A percentile compares a stretch with the other conserved stretches of the same genome.
Evolutionary conservation across 1,140 invertebrate genomes (phyloP).

Genomic region (Drosophila asahinai): DNA sequence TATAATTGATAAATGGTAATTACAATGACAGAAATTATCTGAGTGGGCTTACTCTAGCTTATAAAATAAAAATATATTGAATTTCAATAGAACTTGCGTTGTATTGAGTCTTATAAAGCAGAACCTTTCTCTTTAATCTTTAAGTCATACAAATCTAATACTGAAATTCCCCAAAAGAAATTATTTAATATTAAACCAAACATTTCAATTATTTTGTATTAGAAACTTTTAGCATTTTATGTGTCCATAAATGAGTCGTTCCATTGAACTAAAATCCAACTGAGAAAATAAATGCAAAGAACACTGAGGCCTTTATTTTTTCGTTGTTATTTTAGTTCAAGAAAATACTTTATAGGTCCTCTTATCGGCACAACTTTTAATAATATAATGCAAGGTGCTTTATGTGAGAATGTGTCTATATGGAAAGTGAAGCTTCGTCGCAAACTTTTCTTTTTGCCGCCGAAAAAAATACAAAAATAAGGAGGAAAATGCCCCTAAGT

Average conservation of each 20-base stretch:
- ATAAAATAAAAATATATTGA: not conserved
- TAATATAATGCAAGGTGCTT: slow-evolving; percentile 62
- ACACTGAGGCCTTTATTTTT: not conserved
- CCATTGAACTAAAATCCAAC: too few species aligned
- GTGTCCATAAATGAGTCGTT: too few species aligned
- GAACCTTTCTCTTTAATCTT: too few species aligned
- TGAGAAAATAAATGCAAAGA: too few species aligned
- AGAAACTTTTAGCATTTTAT: too few species aligned
- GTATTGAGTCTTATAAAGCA: not conserved
- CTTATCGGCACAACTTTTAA: slow-evolving; percentile 63
- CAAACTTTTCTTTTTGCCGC: slow-evolving; percentile 16
- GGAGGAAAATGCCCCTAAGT: slow-evolving; percentile 8
- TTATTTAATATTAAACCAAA: not conserved
- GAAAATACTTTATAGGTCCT: slow-evolving; percentile 40
- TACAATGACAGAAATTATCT: not conserved
- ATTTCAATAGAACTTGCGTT: not conserved
- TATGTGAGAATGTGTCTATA: slow-evolving; percentile 38
- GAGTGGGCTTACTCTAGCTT: not conserved
- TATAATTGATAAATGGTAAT: too few species aligned
- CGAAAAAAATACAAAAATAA: slow-evolving; percentile 26
- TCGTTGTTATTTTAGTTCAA: not conserved
- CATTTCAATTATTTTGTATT: too few species aligned
- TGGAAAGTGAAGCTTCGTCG: slow-evolving; percentile 33
- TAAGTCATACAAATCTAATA: too few species aligned
- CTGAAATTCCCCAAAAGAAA: not conserved